These are phyloP conservation scores for Merops nubicus DNA, from an alignment of 2,113 vertebrate species.

Conservation along the genomic window DNA sequence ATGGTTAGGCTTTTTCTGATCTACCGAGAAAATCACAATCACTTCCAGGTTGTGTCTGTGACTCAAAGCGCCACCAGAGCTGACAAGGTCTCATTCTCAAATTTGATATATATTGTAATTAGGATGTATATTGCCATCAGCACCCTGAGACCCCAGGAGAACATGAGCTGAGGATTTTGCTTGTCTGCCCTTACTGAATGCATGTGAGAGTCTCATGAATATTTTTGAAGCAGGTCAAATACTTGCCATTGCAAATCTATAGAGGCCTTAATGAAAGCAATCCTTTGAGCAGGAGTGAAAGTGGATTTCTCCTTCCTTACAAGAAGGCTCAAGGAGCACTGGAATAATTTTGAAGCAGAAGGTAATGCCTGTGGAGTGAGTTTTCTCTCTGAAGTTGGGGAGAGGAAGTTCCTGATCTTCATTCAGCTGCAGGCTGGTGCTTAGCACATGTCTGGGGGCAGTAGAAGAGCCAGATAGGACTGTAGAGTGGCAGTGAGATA, in stretches of 20 bases:
- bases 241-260: constrained; percentile 3
- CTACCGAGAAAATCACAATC: constrained; percentile 15
- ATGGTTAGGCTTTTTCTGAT: background rate
- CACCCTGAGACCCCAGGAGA: background rate
- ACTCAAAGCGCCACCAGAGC: background rate
- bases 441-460: background rate
- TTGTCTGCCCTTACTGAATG: background rate
- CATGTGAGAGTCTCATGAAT: constrained; percentile 11
- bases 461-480: background rate
- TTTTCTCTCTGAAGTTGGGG: background rate
- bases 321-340: background rate
- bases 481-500: background rate
- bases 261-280: constrained; percentile 35
- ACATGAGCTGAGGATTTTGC: constrained; percentile 1
- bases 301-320: constrained; percentile 22
- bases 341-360: background rate
- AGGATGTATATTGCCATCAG: constrained; percentile 26
- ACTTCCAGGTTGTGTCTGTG: background rate
- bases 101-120: background rate
- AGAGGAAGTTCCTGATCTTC: background rate
- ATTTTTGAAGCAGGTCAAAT: constrained; percentile 57
- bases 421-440: background rate
- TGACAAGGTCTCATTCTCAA: constrained; percentile 12
- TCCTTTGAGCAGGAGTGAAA: constrained; percentile 12
- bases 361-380: background rate